Evolutionary conservation across 2,113 vertebrate species (phyloP), one percentile per base, ranked within the genome.

Genomic region (Pithys albifrons): DNA sequence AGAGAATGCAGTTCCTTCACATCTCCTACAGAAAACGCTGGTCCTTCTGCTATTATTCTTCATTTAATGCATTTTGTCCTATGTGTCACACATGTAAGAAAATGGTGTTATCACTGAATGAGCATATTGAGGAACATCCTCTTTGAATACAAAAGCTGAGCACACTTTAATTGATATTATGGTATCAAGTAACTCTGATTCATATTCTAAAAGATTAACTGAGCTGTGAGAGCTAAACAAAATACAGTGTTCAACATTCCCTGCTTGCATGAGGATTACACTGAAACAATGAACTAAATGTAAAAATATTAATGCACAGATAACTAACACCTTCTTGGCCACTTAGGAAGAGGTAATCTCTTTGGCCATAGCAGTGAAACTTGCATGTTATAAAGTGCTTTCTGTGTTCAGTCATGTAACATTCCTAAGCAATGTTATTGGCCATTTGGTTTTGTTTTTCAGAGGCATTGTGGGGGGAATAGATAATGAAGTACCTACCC

Each of bases 401-500:
- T 83, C 31, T 46, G 59, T 76, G n/a, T 87, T 88, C 46, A 51
- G 35, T 79, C 27, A 48, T 35, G 75, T 90, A 73, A 31, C 15
- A 13, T 91, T 77, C 48, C 33, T 55, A 54, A 75, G 39, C n/a
- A 67, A 51, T 69, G 64, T 28, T 65, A 23, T 80, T 89, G 84
- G 24, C 70, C 61, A 61, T 57, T 72, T 82, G 37, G 2, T 85
- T 86, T 91, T 94, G 29, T 29, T 89, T 88, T 93, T 55, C 88
- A 91, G 81, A 74, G 35, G 25, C 43, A 28, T 45, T 64, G 73
- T 61, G 67, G 89, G 39, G 39, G n/a, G 43, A 66, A 57, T 48
- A 80, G 59, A 80, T 49, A 65, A 98, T 98, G 98, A 98, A 98
- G 93, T 98, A 98, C 85, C 96, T 98, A 71, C 91, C 98, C 8